These are phyloP conservation scores for Caenorhabditis sinica DNA, from an alignment of 2,888 invertebrate genomes.

Conservation along the genomic window DNA sequence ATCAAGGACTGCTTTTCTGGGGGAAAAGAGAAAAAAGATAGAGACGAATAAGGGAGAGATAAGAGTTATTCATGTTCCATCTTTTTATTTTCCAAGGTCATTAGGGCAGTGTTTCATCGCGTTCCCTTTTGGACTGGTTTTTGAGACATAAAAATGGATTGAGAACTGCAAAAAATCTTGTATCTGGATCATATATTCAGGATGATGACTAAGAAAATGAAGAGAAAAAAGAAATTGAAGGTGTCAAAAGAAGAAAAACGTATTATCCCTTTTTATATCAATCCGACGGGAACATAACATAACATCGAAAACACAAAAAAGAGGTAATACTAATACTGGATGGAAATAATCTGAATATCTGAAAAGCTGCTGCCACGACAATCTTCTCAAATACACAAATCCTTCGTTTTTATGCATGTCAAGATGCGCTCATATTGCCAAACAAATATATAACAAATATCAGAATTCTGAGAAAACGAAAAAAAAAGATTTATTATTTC, in stretches of 20 bases:
- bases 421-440: constrained; percentile 24
- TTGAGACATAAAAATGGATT: constrained; percentile 11
- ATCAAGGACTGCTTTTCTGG: constrained; percentile 35
- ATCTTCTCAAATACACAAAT: constrained; percentile 4
- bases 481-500: constrained; percentile 43
- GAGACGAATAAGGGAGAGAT: background rate
- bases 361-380: background rate
- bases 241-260: background rate
- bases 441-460: constrained; percentile 38
- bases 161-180: background rate
- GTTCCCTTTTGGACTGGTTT: constrained; percentile 22
- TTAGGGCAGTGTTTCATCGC: constrained; percentile 50
- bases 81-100: constrained; percentile 39
- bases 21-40: constrained; percentile 11
- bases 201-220: background rate
- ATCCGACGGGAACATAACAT: background rate
- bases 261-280: background rate
- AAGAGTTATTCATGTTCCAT: constrained; percentile 51
- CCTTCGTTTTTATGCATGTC: background rate
- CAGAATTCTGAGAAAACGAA: constrained; percentile 38
- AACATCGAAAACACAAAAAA: background rate
- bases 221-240: background rate
- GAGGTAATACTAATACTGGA: constrained; percentile 5
- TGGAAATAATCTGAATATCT: background rate
- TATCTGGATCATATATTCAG: background rate